Evolutionary conservation across 2,113 vertebrate genomes (phyloP), one percentile per base, ranked within the genome.

Genomic region (Garra rufa): DNA sequence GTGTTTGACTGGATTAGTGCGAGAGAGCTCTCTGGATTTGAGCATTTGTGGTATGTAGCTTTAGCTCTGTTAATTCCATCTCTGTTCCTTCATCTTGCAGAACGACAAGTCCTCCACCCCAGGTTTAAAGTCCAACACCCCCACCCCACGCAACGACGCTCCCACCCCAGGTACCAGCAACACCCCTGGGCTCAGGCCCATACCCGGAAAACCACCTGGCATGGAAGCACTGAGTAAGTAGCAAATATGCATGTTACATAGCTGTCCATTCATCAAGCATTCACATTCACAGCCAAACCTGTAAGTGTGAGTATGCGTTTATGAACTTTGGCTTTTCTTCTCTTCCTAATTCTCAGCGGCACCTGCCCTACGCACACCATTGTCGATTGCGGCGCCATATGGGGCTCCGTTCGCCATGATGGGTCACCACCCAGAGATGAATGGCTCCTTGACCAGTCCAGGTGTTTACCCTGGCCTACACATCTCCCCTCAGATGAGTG

Each of bases 71-170:
- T 82, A 71, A 46, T 76, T 81, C 84, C 44, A 76, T 81, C 41
- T 81, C n/a, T 21, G 24, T 85, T 65, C n/a, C 77, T 67, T 76
- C 46, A 78, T 85, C 81, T 30, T 74, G 19, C 94, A 99, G 97
- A 99, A 98, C 0, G 98, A 99, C 93, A 99, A 99, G 89, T 98
- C 98, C 4, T 98, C 96, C 4, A 99, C 97, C 4, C 98, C 98
- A 0, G 97, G 96, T 85, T 95, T 98, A 88, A 99, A 99, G 91
- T 99, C 98, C 44, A 98, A 97, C 93, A 98, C 97, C 38, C 98
- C 98, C 8, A 98, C 97, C 1, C 97, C 97, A 0, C 94, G 96
- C 83, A 99, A 96, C 0, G 97, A 99, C 0, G 96, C 96, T 75
- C 97, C 98, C 0, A 99, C 97, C 87, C 98, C 98, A 0, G 98